These are phyloP conservation scores for Ectemnius continuus DNA, from an alignment of 2,888 invertebrate genomes.

Conservation along the genomic window DNA sequence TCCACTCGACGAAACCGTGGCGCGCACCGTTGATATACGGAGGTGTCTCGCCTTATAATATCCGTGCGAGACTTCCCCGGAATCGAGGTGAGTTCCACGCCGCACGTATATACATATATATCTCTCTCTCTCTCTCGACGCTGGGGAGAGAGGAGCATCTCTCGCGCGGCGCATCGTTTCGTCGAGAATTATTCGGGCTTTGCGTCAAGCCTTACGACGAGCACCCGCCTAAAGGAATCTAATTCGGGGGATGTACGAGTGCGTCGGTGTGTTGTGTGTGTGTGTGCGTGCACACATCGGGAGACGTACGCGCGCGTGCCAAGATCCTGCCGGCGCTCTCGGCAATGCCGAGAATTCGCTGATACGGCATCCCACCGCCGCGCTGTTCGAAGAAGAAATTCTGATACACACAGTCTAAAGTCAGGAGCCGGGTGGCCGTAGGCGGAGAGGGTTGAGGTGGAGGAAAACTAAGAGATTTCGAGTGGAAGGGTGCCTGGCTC, in stretches of 20 bases:
- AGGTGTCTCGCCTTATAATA: constrained; percentile 8
- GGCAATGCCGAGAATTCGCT: constrained; percentile 1
- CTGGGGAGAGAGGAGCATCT: not conserved
- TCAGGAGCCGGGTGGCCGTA: too few relatives aligned
- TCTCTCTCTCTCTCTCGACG: too few relatives aligned
- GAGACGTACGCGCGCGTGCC: too few relatives aligned
- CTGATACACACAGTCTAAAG: too few relatives aligned
- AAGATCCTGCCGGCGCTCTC: not conserved
- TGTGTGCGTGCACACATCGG: constrained; percentile 9
- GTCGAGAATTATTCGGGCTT: constrained; percentile 71
- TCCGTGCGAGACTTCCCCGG: constrained; percentile 35
- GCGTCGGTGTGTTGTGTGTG: constrained; percentile 21
- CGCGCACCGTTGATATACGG: constrained; percentile 49
- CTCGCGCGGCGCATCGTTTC: constrained; percentile 60
- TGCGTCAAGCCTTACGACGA: constrained; percentile 69
- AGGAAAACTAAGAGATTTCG: not conserved
- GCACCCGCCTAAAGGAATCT: constrained; percentile 66
- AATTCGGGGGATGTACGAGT: constrained; percentile 71
- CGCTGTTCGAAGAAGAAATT: too few relatives aligned
- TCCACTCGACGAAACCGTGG: constrained; percentile 51
- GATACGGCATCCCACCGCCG: too few relatives aligned
- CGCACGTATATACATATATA: too few relatives aligned
- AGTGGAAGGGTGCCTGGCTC: too few relatives aligned
- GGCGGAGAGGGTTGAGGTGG: constrained; percentile 11
- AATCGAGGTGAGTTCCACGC: constrained; percentile 37